Evolutionary conservation across 2,888 invertebrate species (phyloP).

Genomic region (Drosophila ustulata): DNA sequence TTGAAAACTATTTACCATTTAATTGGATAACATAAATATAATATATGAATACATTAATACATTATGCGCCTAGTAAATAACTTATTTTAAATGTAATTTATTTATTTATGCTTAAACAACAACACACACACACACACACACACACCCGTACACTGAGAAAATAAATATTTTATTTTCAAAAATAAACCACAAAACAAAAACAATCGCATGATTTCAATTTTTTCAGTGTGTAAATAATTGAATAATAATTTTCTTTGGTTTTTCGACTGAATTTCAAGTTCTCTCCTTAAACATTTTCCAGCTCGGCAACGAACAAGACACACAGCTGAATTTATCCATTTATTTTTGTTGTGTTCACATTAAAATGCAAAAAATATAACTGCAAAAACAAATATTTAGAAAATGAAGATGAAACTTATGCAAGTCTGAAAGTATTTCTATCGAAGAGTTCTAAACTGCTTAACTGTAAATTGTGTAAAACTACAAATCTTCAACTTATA

Average conservation of each 20-base stretch:
- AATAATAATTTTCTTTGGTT: slow-evolving; percentile 4
- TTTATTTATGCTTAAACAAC: slow-evolving; percentile 57
- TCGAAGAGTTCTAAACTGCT: slow-evolving; percentile 75
- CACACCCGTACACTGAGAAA: slow-evolving; percentile 36
- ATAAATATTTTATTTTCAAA: slow-evolving; percentile 52
- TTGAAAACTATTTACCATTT: slow-evolving; percentile 17
- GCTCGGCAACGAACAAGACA: slow-evolving; percentile 32
- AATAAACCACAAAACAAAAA: slow-evolving; percentile 9
- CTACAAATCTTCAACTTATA: slow-evolving; percentile 36
- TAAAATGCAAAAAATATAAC: slow-evolving; percentile 5
- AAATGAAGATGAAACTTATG: slow-evolving; percentile 49
- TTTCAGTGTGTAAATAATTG: slow-evolving; percentile 22
- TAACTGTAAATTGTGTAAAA: slow-evolving; percentile 66
- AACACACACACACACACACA: slow-evolving; percentile 20
- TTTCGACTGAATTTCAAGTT: slow-evolving; percentile 2
- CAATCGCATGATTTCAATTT: slow-evolving; percentile 19
- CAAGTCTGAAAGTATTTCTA: slow-evolving; percentile 77
- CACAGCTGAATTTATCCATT: slow-evolving; percentile 26
- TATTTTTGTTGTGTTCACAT: slow-evolving; percentile 9
- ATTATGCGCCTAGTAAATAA: slow-evolving; percentile 40
- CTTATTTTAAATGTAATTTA: slow-evolving; percentile 51
- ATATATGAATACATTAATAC: slow-evolving; percentile 29
- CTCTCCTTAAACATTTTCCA: slow-evolving; percentile 9
- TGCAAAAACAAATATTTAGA: slow-evolving; percentile 3
- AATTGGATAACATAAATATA: slow-evolving; percentile 18